Evolutionary conservation across 2,113 vertebrate species (phyloP), one percentile per base, ranked within the genome.

Genomic region (Corynorhinus townsendii): DNA sequence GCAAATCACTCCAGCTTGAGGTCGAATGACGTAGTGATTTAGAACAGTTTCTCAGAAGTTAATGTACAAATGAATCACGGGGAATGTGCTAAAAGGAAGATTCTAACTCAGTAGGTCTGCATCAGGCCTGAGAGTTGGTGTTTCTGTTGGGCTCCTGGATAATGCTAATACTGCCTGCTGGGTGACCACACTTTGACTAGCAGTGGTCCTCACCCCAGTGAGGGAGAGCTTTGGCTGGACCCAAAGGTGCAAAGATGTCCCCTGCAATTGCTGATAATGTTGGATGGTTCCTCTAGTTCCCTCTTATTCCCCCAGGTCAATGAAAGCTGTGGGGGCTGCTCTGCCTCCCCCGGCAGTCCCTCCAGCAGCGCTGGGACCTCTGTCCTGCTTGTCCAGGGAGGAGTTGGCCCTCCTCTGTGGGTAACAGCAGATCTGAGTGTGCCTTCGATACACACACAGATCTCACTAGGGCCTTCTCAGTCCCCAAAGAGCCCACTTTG

Each of bases 41-140:
- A 73, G 40, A 91, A 47, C 10, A 56, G 52, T 69, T 62, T 85
- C 38, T 92, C 56, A 22, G 52, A 52, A 40, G 62, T 94, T 7
- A 7, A 28, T 11, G 12, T 11, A 3, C 22, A 2, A 15, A 43
- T 0, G 0, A 45, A 9, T 38, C 66, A 40, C 30, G 17, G 22
- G 49, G 40, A 52, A 33, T 54, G 33, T 68, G 28, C 45, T 88
- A 17, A 56, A 54, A 68, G 33, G 20, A n/a, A 64, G 45, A 35
- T 66, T 72, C 38, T 35, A 72, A 54, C 56, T 84, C 38, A 75
- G 30, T 11, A 38, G 40, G 20, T 64, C 84, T 84, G 43, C 24
- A 52, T 4, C 24, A 56, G 40, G 26, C 38, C 76, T 28, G 20
- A 40, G 59, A 33, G 45, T 82, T 28, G 20, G 20, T 47, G 35